Percentiles rank a stretch among this genome's conserved stretches.
These are phyloP conservation scores for Anguilla anguilla DNA, from an alignment of 2,797 vertebrate genomes.

Conservation along the genomic window DNA sequence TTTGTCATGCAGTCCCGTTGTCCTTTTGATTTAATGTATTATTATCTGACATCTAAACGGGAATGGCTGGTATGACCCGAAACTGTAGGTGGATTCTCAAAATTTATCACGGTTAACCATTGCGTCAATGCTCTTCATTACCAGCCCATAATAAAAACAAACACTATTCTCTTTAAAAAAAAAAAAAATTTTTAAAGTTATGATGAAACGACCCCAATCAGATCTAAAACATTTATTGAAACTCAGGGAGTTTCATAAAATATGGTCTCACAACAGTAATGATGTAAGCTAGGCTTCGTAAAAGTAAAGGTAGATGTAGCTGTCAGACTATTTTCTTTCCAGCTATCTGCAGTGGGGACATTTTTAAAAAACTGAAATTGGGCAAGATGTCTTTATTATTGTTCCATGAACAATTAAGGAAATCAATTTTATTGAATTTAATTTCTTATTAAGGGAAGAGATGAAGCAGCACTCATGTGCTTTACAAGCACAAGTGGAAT, in stretches of 20 bases:
- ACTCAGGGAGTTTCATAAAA: neutral
- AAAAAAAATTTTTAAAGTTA: neutral
- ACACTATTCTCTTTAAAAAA: neutral
- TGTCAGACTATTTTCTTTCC: neutral
- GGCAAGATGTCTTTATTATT: neutral
- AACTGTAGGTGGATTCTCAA: slow-evolving; percentile 34
- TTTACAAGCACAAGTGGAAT: slow-evolving; percentile 55
- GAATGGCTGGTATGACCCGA: slow-evolving; percentile 28
- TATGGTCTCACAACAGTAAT: neutral
- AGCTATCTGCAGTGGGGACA: neutral
- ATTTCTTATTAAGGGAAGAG: neutral
- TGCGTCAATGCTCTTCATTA: slow-evolving; percentile 22
- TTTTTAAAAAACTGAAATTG: neutral
- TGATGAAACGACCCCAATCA: neutral
- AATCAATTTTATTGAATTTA: neutral
- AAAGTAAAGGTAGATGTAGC: neutral
- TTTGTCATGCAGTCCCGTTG: neutral
- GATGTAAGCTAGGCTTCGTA: neutral
- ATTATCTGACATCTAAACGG: slow-evolving; percentile 19
- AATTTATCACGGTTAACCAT: slow-evolving; percentile 36
- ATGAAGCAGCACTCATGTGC: slow-evolving; percentile 22
- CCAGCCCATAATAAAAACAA: neutral
- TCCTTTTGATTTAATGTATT: neutral
- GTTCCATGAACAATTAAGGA: neutral
- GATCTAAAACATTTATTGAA: neutral